Evolutionary conservation across 2,888 invertebrate genomes (phyloP), one percentile per base, ranked within the genome.

Genomic region (Selenia dentaria): DNA sequence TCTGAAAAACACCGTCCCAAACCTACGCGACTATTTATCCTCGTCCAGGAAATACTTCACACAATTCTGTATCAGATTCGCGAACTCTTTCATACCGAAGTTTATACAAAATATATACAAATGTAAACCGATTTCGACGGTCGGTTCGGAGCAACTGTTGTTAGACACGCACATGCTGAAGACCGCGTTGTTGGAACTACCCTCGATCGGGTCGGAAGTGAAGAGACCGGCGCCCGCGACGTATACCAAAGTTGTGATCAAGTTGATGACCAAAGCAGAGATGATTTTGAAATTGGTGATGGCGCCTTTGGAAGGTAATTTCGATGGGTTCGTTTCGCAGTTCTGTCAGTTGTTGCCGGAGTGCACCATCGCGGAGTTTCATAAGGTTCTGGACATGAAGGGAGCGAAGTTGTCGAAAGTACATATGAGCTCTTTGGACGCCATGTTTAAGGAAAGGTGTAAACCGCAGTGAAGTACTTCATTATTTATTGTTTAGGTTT

Each of bases 221-320:
- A 94, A 94, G 52, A 92, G 98, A 4, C 97, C 97, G 62, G 96
- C 98, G 3, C 98, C 98, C 0, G 95, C 97, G 0, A 96, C 96
- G 51, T 98, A 94, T 56, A 94, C 95, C 0, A 96, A 96, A 73
- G 95, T 95, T 0, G 96, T 97, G 0, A 93, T 95, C 0, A 95
- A 95, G 85, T 93, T 98, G 22, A 99, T 99, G 98, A 97, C 97
- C 0, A 97, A 97, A 70, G 99, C 99, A 0, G 99, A 99, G 83
- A 98, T 99, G 97, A 96, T 99, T 25, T 89, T 99, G n/a, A 99
- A 99, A 90, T 93, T 99, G 18, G 98, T 99, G 0, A 99, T 99
- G 99, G 96, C 98, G 0, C 97, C 98, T 0, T 90, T 95, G 10
- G 96, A 97, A 57, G 77, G 76, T 0, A 75, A 79, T 3, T 83